Percentiles rank a stretch among this genome's conserved stretches.
phyloP scores from a whole-genome alignment of 2,888 invertebrate species.

The Pyrgus malvae region DNA sequence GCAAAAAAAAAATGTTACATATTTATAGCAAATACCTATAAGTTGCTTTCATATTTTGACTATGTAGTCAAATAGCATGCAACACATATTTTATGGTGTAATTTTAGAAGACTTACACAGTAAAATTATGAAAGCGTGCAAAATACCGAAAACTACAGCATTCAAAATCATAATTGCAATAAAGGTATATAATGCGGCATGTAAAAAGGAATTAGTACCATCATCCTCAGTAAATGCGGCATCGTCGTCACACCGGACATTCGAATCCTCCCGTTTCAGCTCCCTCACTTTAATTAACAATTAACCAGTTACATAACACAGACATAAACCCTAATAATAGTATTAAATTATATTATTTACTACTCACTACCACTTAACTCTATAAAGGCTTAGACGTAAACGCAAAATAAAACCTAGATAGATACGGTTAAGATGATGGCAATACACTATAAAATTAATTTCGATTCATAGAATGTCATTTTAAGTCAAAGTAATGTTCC shows the following conservation, averaged over 20 bases:
- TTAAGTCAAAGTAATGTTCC: too few species aligned
- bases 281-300: slow-evolving; percentile 77
- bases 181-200: slow-evolving; percentile 8
- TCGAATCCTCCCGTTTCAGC: slow-evolving; percentile 67
- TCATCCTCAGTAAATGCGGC: slow-evolving; percentile 60
- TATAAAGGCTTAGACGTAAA: too few species aligned
- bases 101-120: neutral
- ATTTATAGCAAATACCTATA: too few species aligned
- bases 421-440: too few species aligned
- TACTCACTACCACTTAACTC: too few species aligned
- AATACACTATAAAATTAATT: too few species aligned
- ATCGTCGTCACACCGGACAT: slow-evolving; percentile 58
- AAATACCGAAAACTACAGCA: slow-evolving; percentile 11
- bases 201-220: slow-evolving; percentile 55
- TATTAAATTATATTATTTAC: neutral
- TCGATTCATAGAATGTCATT: too few species aligned
- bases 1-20: too few species aligned
- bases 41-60: too few species aligned
- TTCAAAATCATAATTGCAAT: slow-evolving; percentile 10
- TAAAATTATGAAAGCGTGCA: slow-evolving; percentile 27
- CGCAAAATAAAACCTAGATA: too few species aligned
- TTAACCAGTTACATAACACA: slow-evolving; percentile 37
- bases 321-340: neutral
- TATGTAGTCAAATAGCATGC: too few species aligned
- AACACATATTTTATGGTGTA: too few species aligned